Evolutionary conservation across 2,797 vertebrate genomes (phyloP).

Genomic region (Xiphorhynchus erythropygius): DNA sequence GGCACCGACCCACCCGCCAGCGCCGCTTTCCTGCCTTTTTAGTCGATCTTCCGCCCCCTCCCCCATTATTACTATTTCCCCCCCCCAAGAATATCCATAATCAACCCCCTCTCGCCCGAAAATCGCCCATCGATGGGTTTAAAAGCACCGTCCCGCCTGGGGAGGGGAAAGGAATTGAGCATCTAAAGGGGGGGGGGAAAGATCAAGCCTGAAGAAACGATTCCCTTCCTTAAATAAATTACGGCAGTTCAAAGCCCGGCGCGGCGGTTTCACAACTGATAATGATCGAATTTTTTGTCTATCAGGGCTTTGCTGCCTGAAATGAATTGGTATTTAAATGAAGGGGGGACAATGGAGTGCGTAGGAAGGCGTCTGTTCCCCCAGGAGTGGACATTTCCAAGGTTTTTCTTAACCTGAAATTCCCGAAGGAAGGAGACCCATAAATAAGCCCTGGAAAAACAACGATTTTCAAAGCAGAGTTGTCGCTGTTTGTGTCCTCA

Average conservation of each 20-base stretch:
- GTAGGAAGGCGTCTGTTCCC: background rate
- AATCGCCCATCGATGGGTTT: background rate
- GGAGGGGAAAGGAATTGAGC: background rate
- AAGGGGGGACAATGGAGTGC: accelerated
- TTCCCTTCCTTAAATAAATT: background rate
- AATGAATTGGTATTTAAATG: background rate
- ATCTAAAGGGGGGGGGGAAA: background rate
- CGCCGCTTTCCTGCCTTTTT: background rate
- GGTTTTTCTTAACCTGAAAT: background rate
- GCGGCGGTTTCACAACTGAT: background rate
- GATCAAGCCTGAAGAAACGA: background rate
- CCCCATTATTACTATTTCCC: no score
- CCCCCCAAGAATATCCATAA: background rate
- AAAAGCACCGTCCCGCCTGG: background rate
- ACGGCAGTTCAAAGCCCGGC: background rate
- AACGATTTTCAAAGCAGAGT: background rate
- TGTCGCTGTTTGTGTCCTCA: background rate
- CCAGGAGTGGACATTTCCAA: background rate
- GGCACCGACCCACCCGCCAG: background rate
- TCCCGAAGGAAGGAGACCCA: background rate
- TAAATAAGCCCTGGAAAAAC: background rate
- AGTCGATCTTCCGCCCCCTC: no score
- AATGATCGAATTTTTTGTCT: background rate
- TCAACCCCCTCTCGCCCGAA: background rate
- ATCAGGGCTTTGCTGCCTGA: background rate